phyloP scores from a whole-genome alignment of 2,113 vertebrate genomes.

The Tragulus kanchil region DNA sequence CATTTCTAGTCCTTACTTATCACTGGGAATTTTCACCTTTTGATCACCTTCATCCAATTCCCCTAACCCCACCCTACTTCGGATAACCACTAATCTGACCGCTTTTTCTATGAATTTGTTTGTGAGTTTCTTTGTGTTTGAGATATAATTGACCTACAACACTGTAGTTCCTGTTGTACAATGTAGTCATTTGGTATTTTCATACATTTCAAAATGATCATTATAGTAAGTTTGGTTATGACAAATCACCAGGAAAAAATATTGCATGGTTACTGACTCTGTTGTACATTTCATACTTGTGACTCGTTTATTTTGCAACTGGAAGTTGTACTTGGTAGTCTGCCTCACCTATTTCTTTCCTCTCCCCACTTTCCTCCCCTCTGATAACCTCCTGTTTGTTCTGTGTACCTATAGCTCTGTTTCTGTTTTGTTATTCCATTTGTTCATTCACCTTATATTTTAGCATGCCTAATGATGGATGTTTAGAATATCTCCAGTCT shows the following conservation, averaged over 20 bases:
- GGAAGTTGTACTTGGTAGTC: not conserved
- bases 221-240: not conserved
- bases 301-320: not conserved
- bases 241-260: not conserved
- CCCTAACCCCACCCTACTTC: not conserved
- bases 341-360: not conserved
- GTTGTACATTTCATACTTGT: not conserved
- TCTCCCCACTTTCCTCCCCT: not conserved
- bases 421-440: not conserved
- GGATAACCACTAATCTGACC: not conserved
- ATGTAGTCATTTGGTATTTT: not conserved
- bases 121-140: not conserved
- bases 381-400: not conserved
- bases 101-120: not conserved
- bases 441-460: not conserved
- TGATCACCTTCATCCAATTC: not conserved
- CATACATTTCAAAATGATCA: not conserved
- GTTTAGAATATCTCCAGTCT: constrained; percentile 4
- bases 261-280: not conserved
- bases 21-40: not conserved
- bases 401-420: not conserved
- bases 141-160: not conserved
- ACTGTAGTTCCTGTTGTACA: not conserved
- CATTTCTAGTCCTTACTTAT: not conserved
- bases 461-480: constrained; percentile 13